Evolutionary conservation across 2,797 vertebrate species (phyloP).

Genomic region (Manis pentadactyla): DNA sequence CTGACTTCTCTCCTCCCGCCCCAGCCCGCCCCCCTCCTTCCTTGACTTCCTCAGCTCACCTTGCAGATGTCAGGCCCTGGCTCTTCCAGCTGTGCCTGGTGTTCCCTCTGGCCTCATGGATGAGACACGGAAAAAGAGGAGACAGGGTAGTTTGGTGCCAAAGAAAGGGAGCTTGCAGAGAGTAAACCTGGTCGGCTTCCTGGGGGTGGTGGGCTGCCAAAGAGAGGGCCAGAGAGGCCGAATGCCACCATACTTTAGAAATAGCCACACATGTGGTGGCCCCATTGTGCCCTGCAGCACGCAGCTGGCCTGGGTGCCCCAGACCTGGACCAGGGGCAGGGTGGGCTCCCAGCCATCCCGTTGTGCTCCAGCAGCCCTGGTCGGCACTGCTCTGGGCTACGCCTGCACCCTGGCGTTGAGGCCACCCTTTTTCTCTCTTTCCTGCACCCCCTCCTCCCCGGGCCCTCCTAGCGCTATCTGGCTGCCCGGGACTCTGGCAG

Average conservation of each 20-base stretch:
- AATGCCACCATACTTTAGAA: not conserved
- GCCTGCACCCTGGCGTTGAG: conserved; percentile 87
- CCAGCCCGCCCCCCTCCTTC: accelerated
- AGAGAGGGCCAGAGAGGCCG: not conserved
- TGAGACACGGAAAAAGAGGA: not conserved
- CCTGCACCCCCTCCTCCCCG: conserved; percentile 90
- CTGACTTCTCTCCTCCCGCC: not conserved
- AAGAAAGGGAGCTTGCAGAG: conserved; percentile 7
- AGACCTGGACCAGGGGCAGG: not conserved
- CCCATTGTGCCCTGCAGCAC: not conserved
- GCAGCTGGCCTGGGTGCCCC: not conserved
- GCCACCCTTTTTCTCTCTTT: conserved; percentile 91
- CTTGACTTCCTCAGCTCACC: not conserved
- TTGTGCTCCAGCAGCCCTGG: not conserved
- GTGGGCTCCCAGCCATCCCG: not conserved
- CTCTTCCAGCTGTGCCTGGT: not conserved
- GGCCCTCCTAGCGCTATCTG: conserved; percentile 97
- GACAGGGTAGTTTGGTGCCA: not conserved
- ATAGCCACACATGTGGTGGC: accelerated
- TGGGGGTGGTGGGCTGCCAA: not conserved
- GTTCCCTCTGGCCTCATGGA: not conserved
- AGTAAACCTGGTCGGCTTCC: not conserved
- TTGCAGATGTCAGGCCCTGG: not conserved
- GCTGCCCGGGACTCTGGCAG: conserved; percentile 96
- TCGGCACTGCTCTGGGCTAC: not conserved